Evolutionary conservation across 2,113 vertebrate species (phyloP).

Genomic region (Heteronetta atricapilla): DNA sequence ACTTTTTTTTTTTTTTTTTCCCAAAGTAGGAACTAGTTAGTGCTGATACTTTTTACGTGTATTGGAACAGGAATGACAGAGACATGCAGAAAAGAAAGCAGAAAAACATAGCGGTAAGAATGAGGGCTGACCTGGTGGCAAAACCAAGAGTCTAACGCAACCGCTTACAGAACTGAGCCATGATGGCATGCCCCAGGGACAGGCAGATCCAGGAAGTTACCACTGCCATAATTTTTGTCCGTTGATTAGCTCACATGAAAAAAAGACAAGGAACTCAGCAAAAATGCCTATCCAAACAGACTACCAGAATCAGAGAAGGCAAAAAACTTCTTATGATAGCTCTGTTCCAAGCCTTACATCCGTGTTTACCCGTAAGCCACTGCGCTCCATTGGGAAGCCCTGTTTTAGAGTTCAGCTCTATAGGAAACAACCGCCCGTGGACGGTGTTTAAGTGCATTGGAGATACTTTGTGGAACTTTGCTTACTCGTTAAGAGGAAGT

Average conservation of each 20-base stretch:
- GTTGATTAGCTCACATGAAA: not conserved
- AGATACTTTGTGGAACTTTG: not conserved
- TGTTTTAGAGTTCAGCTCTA: not conserved
- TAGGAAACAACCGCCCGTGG: not conserved
- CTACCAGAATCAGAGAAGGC: not conserved
- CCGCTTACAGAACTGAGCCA: not conserved
- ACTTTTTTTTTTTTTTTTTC: constrained; percentile 19
- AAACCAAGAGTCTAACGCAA: not conserved
- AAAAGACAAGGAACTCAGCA: not conserved
- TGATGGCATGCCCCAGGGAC: not conserved
- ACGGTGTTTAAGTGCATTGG: not conserved
- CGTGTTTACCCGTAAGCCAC: constrained; percentile 4
- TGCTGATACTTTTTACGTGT: not conserved
- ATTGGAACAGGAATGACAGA: not conserved
- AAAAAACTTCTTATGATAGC: not conserved
- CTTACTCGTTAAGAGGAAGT: not conserved
- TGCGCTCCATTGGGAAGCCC: not conserved
- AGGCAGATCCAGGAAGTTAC: not conserved
- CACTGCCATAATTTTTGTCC: not conserved
- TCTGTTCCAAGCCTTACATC: not conserved
- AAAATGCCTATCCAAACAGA: not conserved
- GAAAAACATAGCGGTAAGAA: not conserved
- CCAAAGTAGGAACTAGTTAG: constrained; percentile 32
- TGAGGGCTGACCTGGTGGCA: not conserved
- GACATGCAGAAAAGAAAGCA: not conserved